Percentiles rank a stretch among this genome's conserved stretches.
Conservation (phyloP, 2,888 invertebrate species). For the Eilema caniola region DNA sequence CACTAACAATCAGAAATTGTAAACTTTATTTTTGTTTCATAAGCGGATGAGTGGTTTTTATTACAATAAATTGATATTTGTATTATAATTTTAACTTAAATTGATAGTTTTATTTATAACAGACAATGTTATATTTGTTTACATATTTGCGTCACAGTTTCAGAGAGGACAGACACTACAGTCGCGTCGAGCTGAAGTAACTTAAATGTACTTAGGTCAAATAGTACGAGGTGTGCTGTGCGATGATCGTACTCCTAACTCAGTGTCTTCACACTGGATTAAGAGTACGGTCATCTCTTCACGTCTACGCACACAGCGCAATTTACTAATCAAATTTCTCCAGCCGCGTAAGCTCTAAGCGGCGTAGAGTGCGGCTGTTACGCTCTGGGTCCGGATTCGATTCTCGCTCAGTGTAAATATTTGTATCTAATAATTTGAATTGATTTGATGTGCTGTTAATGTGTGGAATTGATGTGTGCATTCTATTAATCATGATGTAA, state of each 20-base stretch:
- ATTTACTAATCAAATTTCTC: neutral
- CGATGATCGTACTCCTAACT: neutral
- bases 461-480: too few species aligned
- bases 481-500: too few species aligned
- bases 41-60: neutral
- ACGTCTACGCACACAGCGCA: neutral
- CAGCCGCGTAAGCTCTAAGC: too few species aligned
- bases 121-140: neutral
- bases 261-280: too few species aligned
- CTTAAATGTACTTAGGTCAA: constrained; percentile 27
- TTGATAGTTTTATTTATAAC: neutral
- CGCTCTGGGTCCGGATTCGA: too few species aligned
- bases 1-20: neutral
- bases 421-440: too few species aligned
- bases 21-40: constrained; percentile 1
- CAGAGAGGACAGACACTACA: constrained; percentile 8
- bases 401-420: too few species aligned
- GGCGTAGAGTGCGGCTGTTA: too few species aligned
- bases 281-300: neutral
- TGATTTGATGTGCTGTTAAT: too few species aligned
- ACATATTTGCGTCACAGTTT: constrained; percentile 15
- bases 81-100: neutral
- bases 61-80: neutral
- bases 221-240: constrained; percentile 9
- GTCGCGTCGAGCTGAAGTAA: constrained; percentile 21